Evolutionary conservation across 2,888 invertebrate species (phyloP).

Genomic region (Nephrotoma flavescens): DNA sequence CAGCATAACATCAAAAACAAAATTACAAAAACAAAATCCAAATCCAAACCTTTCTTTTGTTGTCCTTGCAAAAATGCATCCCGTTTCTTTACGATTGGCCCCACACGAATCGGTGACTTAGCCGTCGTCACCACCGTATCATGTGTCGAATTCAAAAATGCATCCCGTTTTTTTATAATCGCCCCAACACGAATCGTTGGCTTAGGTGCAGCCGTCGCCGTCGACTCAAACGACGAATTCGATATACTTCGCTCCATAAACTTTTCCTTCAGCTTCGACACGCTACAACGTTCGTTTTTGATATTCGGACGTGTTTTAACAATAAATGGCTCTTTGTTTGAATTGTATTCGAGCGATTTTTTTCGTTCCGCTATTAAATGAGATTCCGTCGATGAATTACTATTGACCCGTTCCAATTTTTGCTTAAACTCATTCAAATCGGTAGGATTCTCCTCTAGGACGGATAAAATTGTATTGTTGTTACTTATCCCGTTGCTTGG

Average conservation of each 20-base stretch:
- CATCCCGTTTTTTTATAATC: not conserved
- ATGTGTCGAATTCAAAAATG: not conserved
- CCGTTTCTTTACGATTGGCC: constrained; percentile 4
- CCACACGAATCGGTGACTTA: not conserved
- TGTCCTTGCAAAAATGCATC: not conserved
- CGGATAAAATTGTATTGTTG: not conserved
- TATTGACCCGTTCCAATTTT: constrained; percentile 25
- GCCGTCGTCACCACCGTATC: not conserved
- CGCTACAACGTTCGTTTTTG: constrained; percentile 22
- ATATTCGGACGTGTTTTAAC: not conserved
- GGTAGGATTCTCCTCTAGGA: constrained; percentile 11
- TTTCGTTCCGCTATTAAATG: constrained; percentile 32
- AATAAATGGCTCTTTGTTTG: constrained; percentile 16
- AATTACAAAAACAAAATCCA: not conserved
- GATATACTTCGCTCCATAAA: constrained; percentile 15
- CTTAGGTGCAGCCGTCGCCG: not conserved
- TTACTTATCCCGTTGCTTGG: not conserved
- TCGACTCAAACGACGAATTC: not conserved
- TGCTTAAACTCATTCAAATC: constrained; percentile 22
- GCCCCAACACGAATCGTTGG: not conserved
- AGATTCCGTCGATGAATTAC: constrained; percentile 13
- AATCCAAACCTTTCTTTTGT: not conserved
- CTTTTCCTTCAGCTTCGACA: constrained; percentile 27
- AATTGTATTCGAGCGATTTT: constrained; percentile 28
- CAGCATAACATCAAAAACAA: not conserved